These are phyloP conservation scores for Drosophila atroscutellata DNA, from an alignment of 2,888 invertebrate genomes.

Conservation along the genomic window DNA sequence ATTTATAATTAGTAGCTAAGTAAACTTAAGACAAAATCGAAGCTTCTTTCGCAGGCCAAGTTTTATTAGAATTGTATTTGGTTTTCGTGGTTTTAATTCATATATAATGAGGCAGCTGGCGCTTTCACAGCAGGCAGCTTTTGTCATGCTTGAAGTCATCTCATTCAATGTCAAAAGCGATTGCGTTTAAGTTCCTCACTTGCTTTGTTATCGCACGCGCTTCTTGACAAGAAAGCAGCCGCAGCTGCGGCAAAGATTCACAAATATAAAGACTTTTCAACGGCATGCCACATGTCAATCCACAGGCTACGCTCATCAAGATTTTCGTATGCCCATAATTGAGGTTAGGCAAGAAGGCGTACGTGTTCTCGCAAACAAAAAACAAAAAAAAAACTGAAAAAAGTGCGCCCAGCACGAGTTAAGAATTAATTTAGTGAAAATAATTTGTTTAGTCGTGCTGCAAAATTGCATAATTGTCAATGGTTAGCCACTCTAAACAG, in stretches of 20 bases:
- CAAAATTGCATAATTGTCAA: conserved; percentile 77
- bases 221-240: conserved; percentile 14
- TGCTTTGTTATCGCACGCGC: conserved; percentile 46
- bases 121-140: conserved; percentile 49
- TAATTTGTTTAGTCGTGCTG: conserved; percentile 81
- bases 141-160: conserved; percentile 27
- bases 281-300: conserved; percentile 69
- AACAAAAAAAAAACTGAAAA: conserved; percentile 4
- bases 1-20: too few relatives aligned
- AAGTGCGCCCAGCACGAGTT: conserved; percentile 83
- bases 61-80: neutral
- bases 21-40: too few relatives aligned
- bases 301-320: conserved; percentile 51
- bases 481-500: conserved; percentile 47
- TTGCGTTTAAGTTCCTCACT: conserved; percentile 14
- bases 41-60: conserved; percentile 1
- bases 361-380: conserved; percentile 24
- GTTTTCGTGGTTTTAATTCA: conserved; percentile 2
- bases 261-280: conserved; percentile 47
- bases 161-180: conserved; percentile 4
- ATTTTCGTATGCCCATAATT: conserved; percentile 31
- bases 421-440: conserved; percentile 82
- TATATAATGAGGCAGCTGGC: conserved; percentile 3
- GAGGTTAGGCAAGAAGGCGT: conserved; percentile 46
- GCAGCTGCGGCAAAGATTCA: conserved; percentile 50